Percentiles rank a stretch among this genome's conserved stretches.
These are phyloP conservation scores for Phragmatobia fuliginosa DNA, from an alignment of 2,888 invertebrate genomes.

Conservation along the genomic window DNA sequence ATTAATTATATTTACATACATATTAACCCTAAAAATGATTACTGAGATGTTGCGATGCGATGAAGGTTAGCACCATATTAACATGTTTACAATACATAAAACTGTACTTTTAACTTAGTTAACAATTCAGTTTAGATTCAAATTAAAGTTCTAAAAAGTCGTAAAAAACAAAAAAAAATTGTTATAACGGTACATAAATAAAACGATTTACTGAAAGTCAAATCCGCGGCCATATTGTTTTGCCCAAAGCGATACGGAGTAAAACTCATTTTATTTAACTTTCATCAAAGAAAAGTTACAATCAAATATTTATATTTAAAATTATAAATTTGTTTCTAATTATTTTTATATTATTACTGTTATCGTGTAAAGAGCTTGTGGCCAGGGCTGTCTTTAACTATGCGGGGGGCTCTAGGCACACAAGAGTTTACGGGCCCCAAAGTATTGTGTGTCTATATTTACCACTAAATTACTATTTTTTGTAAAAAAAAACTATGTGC, in stretches of 20 bases:
- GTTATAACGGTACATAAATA: constrained; percentile 15
- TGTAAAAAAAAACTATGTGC: no score
- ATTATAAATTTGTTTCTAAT: not conserved
- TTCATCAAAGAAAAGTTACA: constrained; percentile 9
- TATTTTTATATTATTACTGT: not conserved
- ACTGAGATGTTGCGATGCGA: no score
- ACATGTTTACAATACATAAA: not conserved
- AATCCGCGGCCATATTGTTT: constrained; percentile 10
- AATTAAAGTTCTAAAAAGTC: constrained; percentile 8
- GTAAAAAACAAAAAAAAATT: constrained; percentile 15
- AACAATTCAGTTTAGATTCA: not conserved
- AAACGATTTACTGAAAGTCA: constrained; percentile 19
- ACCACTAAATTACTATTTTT: no score
- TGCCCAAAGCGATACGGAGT: constrained; percentile 1
- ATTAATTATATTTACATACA: no score
- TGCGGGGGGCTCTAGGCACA: no score
- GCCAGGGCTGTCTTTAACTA: no score
- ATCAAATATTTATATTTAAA: not conserved
- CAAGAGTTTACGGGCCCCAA: no score
- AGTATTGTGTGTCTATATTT: no score
- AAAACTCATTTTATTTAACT: constrained; percentile 10
- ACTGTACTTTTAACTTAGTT: not conserved
- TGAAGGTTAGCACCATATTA: no score
- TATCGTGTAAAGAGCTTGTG: no score
- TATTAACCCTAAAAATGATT: no score